Percentiles rank a stretch among this genome's conserved stretches.
phyloP scores from a whole-genome alignment of 2,888 invertebrate genomes.

The Coelinius sp. region DNA sequence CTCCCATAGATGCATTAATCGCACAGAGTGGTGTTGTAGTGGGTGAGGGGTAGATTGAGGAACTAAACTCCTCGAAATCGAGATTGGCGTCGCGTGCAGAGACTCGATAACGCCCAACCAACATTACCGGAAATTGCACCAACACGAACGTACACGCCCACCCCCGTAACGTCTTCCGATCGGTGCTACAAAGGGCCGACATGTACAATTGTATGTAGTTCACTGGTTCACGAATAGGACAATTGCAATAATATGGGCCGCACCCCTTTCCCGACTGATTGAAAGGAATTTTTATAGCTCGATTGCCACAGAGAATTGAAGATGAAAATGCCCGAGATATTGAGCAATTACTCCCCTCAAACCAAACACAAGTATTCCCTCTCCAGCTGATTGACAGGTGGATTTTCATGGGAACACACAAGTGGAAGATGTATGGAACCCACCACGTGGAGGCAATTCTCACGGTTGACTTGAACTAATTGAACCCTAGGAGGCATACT shows the following conservation, averaged over 20 bases:
- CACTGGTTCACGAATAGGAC: neutral
- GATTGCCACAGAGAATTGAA: neutral
- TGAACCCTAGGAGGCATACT: neutral
- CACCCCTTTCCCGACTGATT: neutral
- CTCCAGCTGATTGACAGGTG: too few species aligned
- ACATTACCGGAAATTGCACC: slow-evolving; percentile 41
- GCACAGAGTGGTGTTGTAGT: neutral
- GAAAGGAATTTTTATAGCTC: neutral
- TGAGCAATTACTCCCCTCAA: too few species aligned
- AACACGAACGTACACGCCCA: slow-evolving; percentile 33
- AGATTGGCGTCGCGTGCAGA: slow-evolving; percentile 38
- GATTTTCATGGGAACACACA: slow-evolving; percentile 21
- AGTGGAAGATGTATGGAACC: neutral
- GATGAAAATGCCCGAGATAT: too few species aligned
- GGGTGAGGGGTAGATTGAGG: slow-evolving; percentile 5
- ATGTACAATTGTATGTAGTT: slow-evolving; percentile 15
- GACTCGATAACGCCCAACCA: slow-evolving; percentile 35
- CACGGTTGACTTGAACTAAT: slow-evolving; percentile 5
- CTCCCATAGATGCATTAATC: slow-evolving; percentile 1
- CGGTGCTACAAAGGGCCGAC: slow-evolving; percentile 1
- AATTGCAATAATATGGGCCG: neutral
- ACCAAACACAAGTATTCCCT: too few species aligned
- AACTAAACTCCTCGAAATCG: slow-evolving; percentile 1
- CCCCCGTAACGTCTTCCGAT: slow-evolving; percentile 26
- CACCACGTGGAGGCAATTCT: slow-evolving; percentile 25